These are phyloP conservation scores for Epinotia nisella DNA, from an alignment of 2,888 invertebrate species.

Conservation along the genomic window DNA sequence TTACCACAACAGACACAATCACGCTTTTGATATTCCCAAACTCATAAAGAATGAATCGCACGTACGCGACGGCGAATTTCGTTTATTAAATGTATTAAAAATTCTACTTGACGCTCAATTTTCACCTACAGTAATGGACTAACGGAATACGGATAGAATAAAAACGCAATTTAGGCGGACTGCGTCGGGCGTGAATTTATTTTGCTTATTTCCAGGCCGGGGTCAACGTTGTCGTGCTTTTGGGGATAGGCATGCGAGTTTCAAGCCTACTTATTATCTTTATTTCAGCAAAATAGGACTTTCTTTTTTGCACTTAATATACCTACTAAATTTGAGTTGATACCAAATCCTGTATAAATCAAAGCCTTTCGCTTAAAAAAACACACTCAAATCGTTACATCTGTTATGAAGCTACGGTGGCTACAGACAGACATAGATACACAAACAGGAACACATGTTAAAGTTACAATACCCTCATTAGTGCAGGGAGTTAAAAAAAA, in stretches of 20 bases:
- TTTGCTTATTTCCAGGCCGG: slow-evolving; percentile 37
- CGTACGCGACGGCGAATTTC: slow-evolving; percentile 53
- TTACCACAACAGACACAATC: slow-evolving; percentile 23
- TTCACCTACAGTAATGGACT: slow-evolving; percentile 60
- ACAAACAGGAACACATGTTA: no score
- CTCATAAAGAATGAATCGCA: slow-evolving; percentile 52
- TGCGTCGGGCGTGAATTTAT: slow-evolving; percentile 37
- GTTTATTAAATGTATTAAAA: slow-evolving; percentile 55
- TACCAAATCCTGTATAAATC: no score
- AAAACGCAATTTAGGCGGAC: slow-evolving; percentile 54
- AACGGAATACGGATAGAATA: slow-evolving; percentile 50
- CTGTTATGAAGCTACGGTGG: no score
- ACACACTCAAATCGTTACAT: no score
- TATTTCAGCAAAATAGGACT: neutral
- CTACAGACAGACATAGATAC: no score
- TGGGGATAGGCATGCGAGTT: slow-evolving; percentile 1
- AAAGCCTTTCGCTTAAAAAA: no score
- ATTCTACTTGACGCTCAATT: slow-evolving; percentile 59
- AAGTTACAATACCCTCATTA: no score
- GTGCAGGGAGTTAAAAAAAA: no score
- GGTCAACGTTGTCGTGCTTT: slow-evolving; percentile 36
- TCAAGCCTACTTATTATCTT: neutral
- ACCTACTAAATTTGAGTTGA: no score
- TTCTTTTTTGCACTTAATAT: no score
- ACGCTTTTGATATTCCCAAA: slow-evolving; percentile 31